These are phyloP conservation scores for Damaliscus lunatus DNA, from an alignment of 2,113 vertebrate species.

Conservation along the genomic window DNA sequence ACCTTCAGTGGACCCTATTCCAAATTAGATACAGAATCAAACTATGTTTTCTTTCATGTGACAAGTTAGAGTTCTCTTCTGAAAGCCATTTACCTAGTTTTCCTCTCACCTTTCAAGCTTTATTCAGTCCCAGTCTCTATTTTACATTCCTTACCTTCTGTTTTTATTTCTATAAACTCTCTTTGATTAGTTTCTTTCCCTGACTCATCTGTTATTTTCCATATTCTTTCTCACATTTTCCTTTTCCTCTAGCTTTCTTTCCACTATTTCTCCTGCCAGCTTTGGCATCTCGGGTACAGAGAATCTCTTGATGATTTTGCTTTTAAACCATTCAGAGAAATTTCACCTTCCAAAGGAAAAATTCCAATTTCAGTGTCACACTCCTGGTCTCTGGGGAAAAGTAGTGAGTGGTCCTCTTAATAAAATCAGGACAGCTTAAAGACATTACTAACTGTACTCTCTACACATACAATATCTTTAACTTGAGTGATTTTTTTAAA, in stretches of 20 bases:
- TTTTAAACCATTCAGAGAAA: not conserved
- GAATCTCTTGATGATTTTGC: not conserved
- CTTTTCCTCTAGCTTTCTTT: not conserved
- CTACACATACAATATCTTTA: not conserved
- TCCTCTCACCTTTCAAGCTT: not conserved
- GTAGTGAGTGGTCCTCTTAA: not conserved
- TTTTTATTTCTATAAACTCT: not conserved
- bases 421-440: not conserved
- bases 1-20: not conserved
- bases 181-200: not conserved
- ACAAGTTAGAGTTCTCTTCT: not conserved
- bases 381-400: not conserved
- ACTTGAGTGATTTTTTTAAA: not conserved
- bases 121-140: not conserved
- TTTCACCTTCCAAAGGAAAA: not conserved
- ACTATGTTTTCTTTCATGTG: not conserved
- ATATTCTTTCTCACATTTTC: slow-evolving; percentile 26
- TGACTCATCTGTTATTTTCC: not conserved
- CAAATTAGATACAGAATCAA: slow-evolving; percentile 24
- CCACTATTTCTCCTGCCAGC: not conserved
- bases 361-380: not conserved
- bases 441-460: not conserved
- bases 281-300: not conserved
- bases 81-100: not conserved
- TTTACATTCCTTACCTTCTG: not conserved